Conservation (phyloP, 2,888 invertebrate species). For the Nemapogon koenigi region DNA sequence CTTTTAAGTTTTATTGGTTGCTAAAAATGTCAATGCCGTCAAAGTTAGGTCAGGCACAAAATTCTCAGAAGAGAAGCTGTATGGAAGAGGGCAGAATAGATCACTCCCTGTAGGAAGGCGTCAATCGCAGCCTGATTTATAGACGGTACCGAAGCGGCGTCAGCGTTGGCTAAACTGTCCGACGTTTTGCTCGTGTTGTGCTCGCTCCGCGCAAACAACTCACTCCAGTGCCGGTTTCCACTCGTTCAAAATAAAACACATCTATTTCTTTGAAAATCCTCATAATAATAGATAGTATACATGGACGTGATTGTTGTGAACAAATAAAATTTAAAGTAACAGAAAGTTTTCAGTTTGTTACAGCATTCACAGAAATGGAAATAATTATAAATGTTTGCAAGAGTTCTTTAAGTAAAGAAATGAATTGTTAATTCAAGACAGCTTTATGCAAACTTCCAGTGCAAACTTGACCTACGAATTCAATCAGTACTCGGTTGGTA, state of each 20-base stretch:
- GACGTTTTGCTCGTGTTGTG: conserved; percentile 50
- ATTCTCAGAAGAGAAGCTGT: conserved; percentile 45
- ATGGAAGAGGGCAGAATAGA: conserved; percentile 53
- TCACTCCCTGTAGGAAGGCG: conserved; percentile 62
- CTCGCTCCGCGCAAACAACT: conserved; percentile 52
- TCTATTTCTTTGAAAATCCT: too few relatives aligned
- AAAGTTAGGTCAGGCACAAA: conserved; percentile 18
- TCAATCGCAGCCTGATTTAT: conserved; percentile 62
- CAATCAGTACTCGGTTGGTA: conserved; percentile 52
- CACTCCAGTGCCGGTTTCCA: conserved; percentile 46
- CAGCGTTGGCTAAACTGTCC: conserved; percentile 45
- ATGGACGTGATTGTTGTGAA: too few relatives aligned
- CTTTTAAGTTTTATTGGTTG: too few relatives aligned
- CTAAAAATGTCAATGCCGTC: conserved; percentile 6
- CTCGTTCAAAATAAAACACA: conserved; percentile 3
- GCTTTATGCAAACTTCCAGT: conserved; percentile 47
- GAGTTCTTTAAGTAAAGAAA: conserved; percentile 2
- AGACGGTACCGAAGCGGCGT: conserved; percentile 44
- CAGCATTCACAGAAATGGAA: too few relatives aligned
- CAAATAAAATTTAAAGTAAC: too few relatives aligned
- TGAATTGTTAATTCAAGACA: conserved; percentile 40
- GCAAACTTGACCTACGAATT: conserved; percentile 57
- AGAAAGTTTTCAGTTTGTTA: too few relatives aligned
- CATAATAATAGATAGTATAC: too few relatives aligned
- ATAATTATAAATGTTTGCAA: too few relatives aligned